Evolutionary conservation across 2,888 invertebrate genomes (phyloP), one percentile per base, ranked within the genome.

Genomic region (Chymomyza procnemis): DNA sequence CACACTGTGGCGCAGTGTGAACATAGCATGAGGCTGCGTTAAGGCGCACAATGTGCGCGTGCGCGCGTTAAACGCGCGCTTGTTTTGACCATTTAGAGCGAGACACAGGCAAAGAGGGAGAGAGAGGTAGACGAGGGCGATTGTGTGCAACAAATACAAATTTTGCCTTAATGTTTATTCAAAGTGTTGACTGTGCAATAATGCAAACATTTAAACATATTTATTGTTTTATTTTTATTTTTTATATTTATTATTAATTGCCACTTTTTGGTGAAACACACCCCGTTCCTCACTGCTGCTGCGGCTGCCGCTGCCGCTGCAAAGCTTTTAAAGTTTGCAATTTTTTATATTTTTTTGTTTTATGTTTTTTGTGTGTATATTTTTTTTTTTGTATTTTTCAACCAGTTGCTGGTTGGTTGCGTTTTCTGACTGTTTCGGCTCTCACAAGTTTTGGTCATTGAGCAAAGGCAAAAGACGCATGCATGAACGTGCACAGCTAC

Each of bases 391-490:
- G 6, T 30, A 4, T 41, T 41, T 34, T 34, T 9, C 47, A 69
- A 64, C 30, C 57, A 63, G 56, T 67, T 73, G 50, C 22, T 19
- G 9, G 34, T 12, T 41, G 12, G 34, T 41, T 50, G 19, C 50
- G 50, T 50, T 18, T n/a, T 50, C 18, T 50, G 19, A 18, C 18
- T 19, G 19, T 50, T 16, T 50, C 18, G 50, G 14, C n/a, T 12
- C 34, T 30, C 22, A n/a, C 54, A 26, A 76, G n/a, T 80, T 80
- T 72, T 73, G 80, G 84, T 80, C 73, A 80, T 56, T 80, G 75
- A 69, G 79, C 67, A 77, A 77, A n/a, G 69, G 79, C 67, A 77
- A 48, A 61, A 16, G 50, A 57, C n/a, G 26, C 26, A 58, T 14
- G 46, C 19, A 54, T 30, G 54, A 26, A 41, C 14, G 57, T 18